phyloP scores from a whole-genome alignment of 2,888 invertebrate genomes.

The Diarsia rubi region DNA sequence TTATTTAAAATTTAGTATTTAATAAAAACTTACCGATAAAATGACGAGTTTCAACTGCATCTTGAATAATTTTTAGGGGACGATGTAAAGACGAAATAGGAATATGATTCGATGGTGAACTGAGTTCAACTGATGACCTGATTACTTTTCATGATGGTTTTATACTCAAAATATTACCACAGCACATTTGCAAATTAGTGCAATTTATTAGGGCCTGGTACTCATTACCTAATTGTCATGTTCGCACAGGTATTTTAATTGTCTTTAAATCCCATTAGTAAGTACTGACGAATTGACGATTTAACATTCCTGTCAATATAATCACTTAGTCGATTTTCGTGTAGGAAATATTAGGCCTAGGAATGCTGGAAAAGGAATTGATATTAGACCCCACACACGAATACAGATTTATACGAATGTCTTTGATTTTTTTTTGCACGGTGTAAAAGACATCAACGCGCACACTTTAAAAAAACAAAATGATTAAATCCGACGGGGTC shows the following conservation, averaged over 20 bases:
- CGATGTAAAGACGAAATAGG: not conserved
- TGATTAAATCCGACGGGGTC: not conserved
- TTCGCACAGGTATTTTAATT: constrained; percentile 37
- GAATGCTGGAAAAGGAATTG: no score
- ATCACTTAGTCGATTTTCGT: not conserved
- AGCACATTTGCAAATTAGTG: constrained; percentile 41
- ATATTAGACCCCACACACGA: not conserved
- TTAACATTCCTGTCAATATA: constrained; percentile 11
- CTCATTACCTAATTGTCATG: constrained; percentile 22
- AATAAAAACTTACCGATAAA: constrained; percentile 73
- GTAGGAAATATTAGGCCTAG: not conserved
- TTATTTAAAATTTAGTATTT: not conserved
- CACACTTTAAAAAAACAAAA: not conserved
- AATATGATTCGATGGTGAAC: constrained; percentile 26
- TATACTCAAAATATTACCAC: constrained; percentile 50
- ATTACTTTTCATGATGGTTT: constrained; percentile 20
- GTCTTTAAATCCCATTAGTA: constrained; percentile 8
- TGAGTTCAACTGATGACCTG: constrained; percentile 24
- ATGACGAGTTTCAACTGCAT: constrained; percentile 73
- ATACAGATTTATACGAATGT: not conserved
- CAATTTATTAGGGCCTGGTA: constrained; percentile 32
- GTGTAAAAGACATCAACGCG: constrained; percentile 13
- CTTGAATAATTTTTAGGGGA: constrained; percentile 5
- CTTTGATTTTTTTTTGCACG: no score
- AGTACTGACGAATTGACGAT: not conserved